These are phyloP conservation scores for Nesidiocoris tenuis DNA, from an alignment of 2,888 invertebrate genomes.

Conservation along the genomic window DNA sequence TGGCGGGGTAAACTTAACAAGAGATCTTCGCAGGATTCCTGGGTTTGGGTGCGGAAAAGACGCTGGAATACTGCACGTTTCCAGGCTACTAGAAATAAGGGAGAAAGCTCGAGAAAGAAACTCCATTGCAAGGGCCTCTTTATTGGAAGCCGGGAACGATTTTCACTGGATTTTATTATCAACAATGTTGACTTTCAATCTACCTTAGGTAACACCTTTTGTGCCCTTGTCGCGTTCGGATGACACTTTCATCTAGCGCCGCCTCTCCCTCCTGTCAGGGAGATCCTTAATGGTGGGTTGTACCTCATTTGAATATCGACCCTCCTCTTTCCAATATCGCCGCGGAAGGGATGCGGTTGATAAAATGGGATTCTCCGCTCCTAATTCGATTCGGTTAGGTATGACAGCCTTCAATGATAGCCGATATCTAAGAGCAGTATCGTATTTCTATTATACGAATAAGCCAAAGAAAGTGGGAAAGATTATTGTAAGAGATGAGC, in stretches of 20 bases:
- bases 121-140: neutral
- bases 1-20: too few relatives aligned
- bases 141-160: neutral
- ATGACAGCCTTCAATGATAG: too few relatives aligned
- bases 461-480: too few relatives aligned
- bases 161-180: conserved; percentile 5
- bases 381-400: too few relatives aligned
- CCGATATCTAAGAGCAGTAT: too few relatives aligned
- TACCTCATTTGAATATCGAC: conserved; percentile 20
- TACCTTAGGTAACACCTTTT: conserved; percentile 22
- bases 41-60: neutral
- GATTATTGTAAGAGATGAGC: too few relatives aligned
- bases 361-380: too few relatives aligned
- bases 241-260: conserved; percentile 3
- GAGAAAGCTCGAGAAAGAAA: neutral
- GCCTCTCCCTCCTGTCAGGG: conserved; percentile 7
- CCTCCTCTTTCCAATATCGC: conserved; percentile 19
- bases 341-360: too few relatives aligned
- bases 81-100: too few relatives aligned
- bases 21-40: too few relatives aligned
- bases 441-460: too few relatives aligned
- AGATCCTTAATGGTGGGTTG: conserved; percentile 2
- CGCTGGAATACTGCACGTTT: neutral
- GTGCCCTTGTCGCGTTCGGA: conserved; percentile 15
- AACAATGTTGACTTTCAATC: conserved; percentile 37